These are phyloP conservation scores for Diaprepes abbreviatus DNA, from an alignment of 2,888 invertebrate species.

Conservation along the genomic window DNA sequence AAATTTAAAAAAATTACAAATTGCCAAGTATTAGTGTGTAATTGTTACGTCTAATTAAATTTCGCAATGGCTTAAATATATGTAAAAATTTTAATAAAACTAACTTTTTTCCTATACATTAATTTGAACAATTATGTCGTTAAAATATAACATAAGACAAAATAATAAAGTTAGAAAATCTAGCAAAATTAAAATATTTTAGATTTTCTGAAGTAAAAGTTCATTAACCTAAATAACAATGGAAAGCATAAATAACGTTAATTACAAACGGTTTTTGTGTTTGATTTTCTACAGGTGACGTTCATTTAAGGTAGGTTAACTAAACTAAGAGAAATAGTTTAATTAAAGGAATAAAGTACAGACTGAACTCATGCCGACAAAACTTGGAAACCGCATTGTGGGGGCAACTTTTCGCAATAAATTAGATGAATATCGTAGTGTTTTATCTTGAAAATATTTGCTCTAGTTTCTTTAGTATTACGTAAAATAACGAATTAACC, in stretches of 20 bases:
- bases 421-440: conserved; percentile 24
- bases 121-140: too few relatives aligned
- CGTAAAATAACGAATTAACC: background rate
- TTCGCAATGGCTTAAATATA: too few relatives aligned
- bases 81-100: too few relatives aligned
- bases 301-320: conserved; percentile 41
- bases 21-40: too few relatives aligned
- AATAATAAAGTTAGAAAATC: too few relatives aligned
- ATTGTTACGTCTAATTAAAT: too few relatives aligned
- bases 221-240: conserved; percentile 25
- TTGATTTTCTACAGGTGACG: conserved; percentile 46
- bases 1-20: too few relatives aligned
- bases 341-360: conserved; percentile 48
- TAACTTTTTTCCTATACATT: too few relatives aligned
- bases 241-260: conserved; percentile 41
- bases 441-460: conserved; percentile 42
- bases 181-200: too few relatives aligned
- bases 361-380: conserved; percentile 1
- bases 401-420: conserved; percentile 38
- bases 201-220: conserved; percentile 3
- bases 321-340: conserved; percentile 51
- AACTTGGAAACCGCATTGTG: conserved; percentile 43
- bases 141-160: too few relatives aligned
- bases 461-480: background rate
- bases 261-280: conserved; percentile 34